phyloP scores from a whole-genome alignment of 1,140 invertebrate species.

The Drosophila ohnishii region DNA sequence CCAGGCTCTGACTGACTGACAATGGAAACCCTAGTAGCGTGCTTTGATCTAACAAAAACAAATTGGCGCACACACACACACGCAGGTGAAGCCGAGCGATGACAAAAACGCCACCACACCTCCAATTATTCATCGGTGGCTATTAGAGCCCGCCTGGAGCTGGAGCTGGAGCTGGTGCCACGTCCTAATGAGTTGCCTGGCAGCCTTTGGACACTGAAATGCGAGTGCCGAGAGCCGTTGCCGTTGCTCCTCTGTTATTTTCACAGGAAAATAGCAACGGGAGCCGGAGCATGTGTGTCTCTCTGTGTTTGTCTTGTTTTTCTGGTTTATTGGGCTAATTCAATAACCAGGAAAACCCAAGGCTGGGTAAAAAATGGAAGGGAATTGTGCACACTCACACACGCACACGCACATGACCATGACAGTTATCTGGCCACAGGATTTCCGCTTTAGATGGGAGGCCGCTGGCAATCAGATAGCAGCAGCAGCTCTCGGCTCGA shows the following conservation, averaged over 20 bases:
- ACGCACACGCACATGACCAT: slow-evolving; percentile 40
- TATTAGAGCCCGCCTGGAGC: slow-evolving; percentile 41
- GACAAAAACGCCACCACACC: slow-evolving; percentile 53
- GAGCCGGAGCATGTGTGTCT: neutral
- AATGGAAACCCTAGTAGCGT: slow-evolving; percentile 74
- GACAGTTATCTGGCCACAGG: slow-evolving; percentile 79
- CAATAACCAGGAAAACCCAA: slow-evolving; percentile 78
- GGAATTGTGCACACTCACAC: slow-evolving; percentile 26
- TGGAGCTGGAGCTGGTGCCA: slow-evolving; percentile 21
- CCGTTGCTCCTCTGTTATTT: slow-evolving; percentile 61
- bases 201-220: slow-evolving; percentile 66
- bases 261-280: slow-evolving; percentile 4
- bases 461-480: slow-evolving; percentile 75
- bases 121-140: slow-evolving; percentile 57
- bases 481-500: slow-evolving; percentile 22
- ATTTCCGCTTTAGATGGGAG: slow-evolving; percentile 78
- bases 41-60: slow-evolving; percentile 73
- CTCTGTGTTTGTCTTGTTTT: slow-evolving; percentile 75
- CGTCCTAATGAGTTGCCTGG: slow-evolving; percentile 77
- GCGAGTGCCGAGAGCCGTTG: slow-evolving; percentile 52
- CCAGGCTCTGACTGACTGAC: slow-evolving; percentile 27
- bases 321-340: slow-evolving; percentile 83
- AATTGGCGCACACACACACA: slow-evolving; percentile 54
- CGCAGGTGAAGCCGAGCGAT: slow-evolving; percentile 36
- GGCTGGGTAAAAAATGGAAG: slow-evolving; percentile 22